Conservation (phyloP, 2,113 vertebrate genomes). For the Alligator mississippiensis region DNA sequence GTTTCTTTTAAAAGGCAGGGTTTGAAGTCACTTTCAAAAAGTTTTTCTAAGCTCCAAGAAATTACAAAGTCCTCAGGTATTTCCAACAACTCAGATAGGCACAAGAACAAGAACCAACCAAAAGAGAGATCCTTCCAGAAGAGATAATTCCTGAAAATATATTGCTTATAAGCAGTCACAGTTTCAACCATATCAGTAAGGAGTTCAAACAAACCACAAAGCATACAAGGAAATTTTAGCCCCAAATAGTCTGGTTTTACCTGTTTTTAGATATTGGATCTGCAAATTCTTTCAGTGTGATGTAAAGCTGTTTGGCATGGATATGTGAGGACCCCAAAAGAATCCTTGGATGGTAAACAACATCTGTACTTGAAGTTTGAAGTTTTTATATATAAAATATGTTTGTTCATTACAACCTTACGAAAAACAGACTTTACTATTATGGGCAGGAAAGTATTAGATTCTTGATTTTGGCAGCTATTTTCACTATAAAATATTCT, state of each 20-base stretch:
- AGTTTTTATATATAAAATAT: neutral
- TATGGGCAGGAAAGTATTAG: neutral
- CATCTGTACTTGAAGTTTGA: neutral
- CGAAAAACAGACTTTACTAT: neutral
- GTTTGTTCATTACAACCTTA: neutral
- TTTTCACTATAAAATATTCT: neutral
- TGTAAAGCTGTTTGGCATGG: neutral
- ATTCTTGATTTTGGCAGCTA: neutral
- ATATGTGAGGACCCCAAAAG: neutral
- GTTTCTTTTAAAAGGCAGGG: neutral
- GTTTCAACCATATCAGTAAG: neutral
- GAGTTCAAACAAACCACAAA: neutral
- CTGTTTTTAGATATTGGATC: neutral
- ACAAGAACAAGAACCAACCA: neutral
- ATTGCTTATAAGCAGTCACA: neutral
- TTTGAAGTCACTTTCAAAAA: neutral
- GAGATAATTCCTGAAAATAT: neutral
- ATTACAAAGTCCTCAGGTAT: neutral
- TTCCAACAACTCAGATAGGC: neutral
- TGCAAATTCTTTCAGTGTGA: neutral
- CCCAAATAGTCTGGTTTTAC: neutral
- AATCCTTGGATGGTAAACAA: neutral
- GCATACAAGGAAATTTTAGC: neutral
- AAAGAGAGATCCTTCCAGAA: neutral
- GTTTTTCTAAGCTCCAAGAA: neutral